Conservation (phyloP, 2,888 invertebrate species). For the Theretra japonica region DNA sequence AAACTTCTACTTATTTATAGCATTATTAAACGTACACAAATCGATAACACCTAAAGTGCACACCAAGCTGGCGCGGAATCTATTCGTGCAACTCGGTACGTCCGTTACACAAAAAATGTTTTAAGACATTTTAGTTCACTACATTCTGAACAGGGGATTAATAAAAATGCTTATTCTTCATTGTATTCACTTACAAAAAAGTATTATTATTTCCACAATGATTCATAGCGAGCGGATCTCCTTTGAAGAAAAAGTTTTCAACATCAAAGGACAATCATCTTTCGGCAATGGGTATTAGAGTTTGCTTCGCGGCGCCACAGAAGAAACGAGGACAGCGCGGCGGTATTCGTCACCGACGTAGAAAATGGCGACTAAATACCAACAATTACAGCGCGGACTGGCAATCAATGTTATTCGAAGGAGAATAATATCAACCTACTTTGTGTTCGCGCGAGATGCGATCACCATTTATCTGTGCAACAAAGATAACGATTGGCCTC, state of each 20-base stretch:
- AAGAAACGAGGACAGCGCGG: constrained; percentile 78
- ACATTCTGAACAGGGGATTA: not conserved
- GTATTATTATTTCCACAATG: constrained; percentile 73
- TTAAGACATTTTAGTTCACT: not conserved
- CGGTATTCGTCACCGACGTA: constrained; percentile 82
- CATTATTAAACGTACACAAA: constrained; percentile 76
- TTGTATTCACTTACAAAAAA: constrained; percentile 58
- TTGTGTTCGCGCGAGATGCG: constrained; percentile 50
- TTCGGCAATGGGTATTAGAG: constrained; percentile 72
- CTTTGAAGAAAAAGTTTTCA: constrained; percentile 60
- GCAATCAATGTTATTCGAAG: constrained; percentile 60
- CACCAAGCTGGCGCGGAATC: constrained; percentile 54
- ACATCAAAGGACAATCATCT: constrained; percentile 65
- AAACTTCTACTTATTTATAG: constrained; percentile 81
- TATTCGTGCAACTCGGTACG: constrained; percentile 44
- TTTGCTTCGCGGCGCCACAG: constrained; percentile 68
- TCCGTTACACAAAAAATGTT: not conserved
- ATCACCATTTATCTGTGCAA: constrained; percentile 59
- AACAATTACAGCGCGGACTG: constrained; percentile 75
- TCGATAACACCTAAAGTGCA: constrained; percentile 72
- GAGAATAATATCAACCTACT: constrained; percentile 52
- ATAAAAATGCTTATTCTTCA: constrained; percentile 40
- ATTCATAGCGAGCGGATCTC: constrained; percentile 75
- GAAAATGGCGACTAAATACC: constrained; percentile 85
- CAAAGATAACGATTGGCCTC: constrained; percentile 63